A percentile compares a stretch with the other conserved stretches of the same genome.
Evolutionary conservation across 2,797 vertebrate genomes (phyloP).

Genomic region (Leptoclinus maculatus): DNA sequence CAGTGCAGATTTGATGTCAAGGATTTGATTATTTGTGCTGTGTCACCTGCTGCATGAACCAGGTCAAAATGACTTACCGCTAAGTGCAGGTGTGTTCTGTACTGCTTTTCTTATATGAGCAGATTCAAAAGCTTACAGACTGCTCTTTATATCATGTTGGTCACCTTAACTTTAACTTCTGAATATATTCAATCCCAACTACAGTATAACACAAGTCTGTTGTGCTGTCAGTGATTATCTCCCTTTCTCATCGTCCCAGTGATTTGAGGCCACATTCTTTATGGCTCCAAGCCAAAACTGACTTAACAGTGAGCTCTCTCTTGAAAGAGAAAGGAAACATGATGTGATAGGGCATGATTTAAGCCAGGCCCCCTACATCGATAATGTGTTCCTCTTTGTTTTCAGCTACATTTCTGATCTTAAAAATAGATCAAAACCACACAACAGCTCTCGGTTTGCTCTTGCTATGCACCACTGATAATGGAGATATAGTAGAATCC

Average conservation of each 20-base stretch:
- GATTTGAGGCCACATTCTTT: constrained; percentile 50
- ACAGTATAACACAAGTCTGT: constrained; percentile 3
- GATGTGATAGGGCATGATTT: constrained; percentile 41
- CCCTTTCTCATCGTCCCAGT: constrained; percentile 20
- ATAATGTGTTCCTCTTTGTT: constrained; percentile 43
- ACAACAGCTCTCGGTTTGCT: constrained; percentile 29
- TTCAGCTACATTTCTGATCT: constrained; percentile 39
- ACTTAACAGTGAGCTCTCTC: constrained; percentile 16
- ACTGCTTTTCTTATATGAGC: background rate
- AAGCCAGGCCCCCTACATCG: constrained; percentile 20
- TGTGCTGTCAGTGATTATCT: background rate
- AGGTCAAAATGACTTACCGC: background rate
- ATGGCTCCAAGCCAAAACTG: constrained; percentile 27
- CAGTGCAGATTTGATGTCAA: background rate
- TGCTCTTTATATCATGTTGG: background rate
- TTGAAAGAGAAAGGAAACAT: constrained; percentile 18
- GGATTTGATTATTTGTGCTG: background rate
- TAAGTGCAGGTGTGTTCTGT: background rate
- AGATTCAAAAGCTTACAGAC: background rate
- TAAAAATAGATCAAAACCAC: constrained; percentile 44
- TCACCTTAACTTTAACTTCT: constrained; percentile 2
- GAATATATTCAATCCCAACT: constrained; percentile 18
- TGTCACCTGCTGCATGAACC: constrained; percentile 6
- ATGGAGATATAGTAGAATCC: constrained; percentile 24
- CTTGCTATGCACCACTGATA: constrained; percentile 16